Percentiles rank a stretch among this genome's conserved stretches.
These are phyloP conservation scores for Romanogobio albipinnatus DNA, from an alignment of 2,113 vertebrate species.

Conservation along the genomic window DNA sequence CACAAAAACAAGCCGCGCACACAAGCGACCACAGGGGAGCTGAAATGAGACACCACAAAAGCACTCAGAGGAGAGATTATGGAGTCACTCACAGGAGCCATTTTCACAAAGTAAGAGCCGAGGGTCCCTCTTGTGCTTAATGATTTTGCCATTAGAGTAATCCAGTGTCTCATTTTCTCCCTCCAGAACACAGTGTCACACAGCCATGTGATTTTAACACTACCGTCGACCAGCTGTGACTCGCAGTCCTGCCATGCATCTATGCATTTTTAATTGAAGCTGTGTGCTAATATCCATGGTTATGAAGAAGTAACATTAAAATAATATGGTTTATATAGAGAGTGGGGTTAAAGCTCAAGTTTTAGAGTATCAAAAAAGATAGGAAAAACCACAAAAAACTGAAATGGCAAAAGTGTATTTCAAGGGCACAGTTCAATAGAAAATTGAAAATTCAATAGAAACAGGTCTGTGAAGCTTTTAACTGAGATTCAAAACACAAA, in stretches of 20 bases:
- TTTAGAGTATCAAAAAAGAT: not conserved
- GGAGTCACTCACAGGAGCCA: conserved; percentile 30
- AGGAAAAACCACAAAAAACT: not conserved
- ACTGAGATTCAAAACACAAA: not conserved
- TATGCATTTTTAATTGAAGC: conserved; percentile 2
- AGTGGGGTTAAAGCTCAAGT: not conserved
- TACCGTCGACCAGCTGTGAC: not conserved
- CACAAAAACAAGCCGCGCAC: conserved; percentile 17
- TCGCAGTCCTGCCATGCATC: not conserved
- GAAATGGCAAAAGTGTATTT: not conserved
- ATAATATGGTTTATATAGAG: not conserved
- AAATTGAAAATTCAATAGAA: not conserved
- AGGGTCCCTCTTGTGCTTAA: conserved; percentile 32
- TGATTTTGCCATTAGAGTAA: conserved; percentile 54
- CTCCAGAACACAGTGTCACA: conserved; percentile 14
- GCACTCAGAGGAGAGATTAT: conserved; percentile 30
- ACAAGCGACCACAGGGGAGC: conserved; percentile 9
- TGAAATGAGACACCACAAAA: conserved; percentile 41
- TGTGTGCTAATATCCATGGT: not conserved
- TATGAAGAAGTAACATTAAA: not conserved
- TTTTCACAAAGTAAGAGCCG: conserved; percentile 39
- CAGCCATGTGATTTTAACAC: conserved; percentile 12
- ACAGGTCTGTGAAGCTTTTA: not conserved
- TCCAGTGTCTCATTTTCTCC: conserved; percentile 37
- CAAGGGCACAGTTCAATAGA: not conserved